Evolutionary conservation across 1,140 invertebrate genomes (phyloP).

Genomic region (Aphaenogaster rudis): DNA sequence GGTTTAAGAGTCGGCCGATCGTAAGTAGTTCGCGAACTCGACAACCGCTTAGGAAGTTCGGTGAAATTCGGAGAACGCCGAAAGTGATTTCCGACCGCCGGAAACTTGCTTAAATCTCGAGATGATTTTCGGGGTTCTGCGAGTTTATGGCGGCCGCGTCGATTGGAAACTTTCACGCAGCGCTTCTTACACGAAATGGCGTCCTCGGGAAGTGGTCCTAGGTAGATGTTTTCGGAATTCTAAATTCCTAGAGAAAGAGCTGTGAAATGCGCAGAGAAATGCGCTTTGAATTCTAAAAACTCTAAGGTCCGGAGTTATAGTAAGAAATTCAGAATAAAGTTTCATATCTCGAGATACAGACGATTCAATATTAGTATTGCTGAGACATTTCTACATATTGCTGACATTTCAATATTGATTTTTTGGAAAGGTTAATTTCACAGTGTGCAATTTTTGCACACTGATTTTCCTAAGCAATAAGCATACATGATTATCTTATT

Average conservation of each 20-base stretch:
- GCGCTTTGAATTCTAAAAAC: neutral
- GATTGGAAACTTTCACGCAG: conserved; percentile 52
- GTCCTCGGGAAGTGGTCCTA: neutral
- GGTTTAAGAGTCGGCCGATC: conserved; percentile 63
- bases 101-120: conserved; percentile 66
- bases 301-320: neutral
- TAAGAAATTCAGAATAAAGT: neutral
- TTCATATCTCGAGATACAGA: neutral
- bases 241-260: conserved; percentile 9
- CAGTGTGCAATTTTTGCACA: no score
- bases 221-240: conserved; percentile 18
- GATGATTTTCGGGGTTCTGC: conserved; percentile 62
- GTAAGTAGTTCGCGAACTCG: conserved; percentile 66
- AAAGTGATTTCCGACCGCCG: conserved; percentile 58
- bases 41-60: conserved; percentile 57
- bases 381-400: neutral
- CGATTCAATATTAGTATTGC: neutral
- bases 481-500: neutral
- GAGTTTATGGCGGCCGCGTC: conserved; percentile 56
- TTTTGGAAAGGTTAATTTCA: neutral
- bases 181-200: conserved; percentile 10
- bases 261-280: conserved; percentile 2
- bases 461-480: no score
- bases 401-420: neutral
- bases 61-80: conserved; percentile 48